Percentiles rank a stretch among this genome's conserved stretches.
Conservation (phyloP, 2,113 vertebrate species). For the Catharus minimus region DNA sequence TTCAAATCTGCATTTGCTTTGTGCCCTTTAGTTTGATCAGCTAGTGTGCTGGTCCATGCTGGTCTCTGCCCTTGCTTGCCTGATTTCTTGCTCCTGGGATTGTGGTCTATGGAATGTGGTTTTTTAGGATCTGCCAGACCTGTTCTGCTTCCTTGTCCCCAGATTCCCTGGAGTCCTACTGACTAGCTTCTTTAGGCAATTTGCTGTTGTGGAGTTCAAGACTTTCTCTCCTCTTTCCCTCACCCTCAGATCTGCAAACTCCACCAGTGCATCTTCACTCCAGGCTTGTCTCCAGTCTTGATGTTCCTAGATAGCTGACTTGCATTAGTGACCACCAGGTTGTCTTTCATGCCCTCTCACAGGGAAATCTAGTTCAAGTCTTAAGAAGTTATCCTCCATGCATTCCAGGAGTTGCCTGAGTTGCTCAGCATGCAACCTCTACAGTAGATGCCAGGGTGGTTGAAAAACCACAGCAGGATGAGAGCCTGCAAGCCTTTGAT, state of each 20-base stretch:
- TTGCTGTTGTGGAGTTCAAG: background rate
- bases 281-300: background rate
- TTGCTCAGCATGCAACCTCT: background rate
- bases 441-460: background rate
- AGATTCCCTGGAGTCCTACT: background rate
- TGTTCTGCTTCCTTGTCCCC: background rate
- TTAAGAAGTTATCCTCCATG: background rate
- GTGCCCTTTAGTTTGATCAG: background rate
- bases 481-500: background rate
- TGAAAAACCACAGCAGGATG: background rate
- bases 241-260: background rate
- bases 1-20: background rate
- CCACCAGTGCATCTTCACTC: accelerated
- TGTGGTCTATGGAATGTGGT: background rate
- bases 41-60: background rate
- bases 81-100: background rate
- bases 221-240: background rate
- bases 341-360: background rate
- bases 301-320: background rate
- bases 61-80: background rate
- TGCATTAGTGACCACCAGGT: background rate
- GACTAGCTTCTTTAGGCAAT: background rate
- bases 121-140: background rate
- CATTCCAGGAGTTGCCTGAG: background rate
- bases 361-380: background rate